Base-by-base conservation (phyloP, 2,888 invertebrate species). In the Drosophila leonis region DNA sequence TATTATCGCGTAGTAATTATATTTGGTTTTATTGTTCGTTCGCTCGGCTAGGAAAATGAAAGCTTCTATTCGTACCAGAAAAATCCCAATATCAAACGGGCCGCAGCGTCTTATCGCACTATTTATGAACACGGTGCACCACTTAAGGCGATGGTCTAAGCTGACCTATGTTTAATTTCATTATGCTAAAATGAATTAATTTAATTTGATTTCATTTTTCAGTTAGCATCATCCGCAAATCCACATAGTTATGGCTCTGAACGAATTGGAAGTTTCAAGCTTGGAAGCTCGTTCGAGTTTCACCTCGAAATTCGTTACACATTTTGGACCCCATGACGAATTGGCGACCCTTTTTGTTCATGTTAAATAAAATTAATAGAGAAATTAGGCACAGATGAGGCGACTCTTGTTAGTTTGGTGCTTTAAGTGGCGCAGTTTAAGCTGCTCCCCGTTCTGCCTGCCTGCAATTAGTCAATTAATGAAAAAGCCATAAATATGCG, bases 401-500 rank as follows among this genome's bases (percentile, higher is more conserved):
- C 59, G 37, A 55, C 60, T 56, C 52, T 74, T 68, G 89, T 90
- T 89, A 76, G 83, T 80, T 75, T 75, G 71, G 63, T 52, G 69
- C 75, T 69, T 87, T 80, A 88, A 90, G 84, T 90, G 81, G 80
- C 27, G 75, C 75, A 64, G 68, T 61, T 66, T 62, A 33, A 7
- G 49, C 49, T 64, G 71, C 31, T 24, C 4, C 62, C 42, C 29
- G 60, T 65, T 55, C 52, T 62, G 52, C 41, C 29, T 18, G 39
- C n/a, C 80, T 79, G 85, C 84, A 84, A 90, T 84, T 89, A 84
- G 90, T 89, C 84, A 88, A 88, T 84, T 84, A 84, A 84, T 84
- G 66, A 88, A 84, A 84, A 75, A 62, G 65, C 88, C 70, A 84
- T 84, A 85, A 90, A 90, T 90, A 84, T 88, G 41, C 80, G 61